Percentiles rank a stretch among this genome's conserved stretches.
These are phyloP conservation scores for Heliornis fulica DNA, from an alignment of 2,113 vertebrate genomes.

Conservation along the genomic window DNA sequence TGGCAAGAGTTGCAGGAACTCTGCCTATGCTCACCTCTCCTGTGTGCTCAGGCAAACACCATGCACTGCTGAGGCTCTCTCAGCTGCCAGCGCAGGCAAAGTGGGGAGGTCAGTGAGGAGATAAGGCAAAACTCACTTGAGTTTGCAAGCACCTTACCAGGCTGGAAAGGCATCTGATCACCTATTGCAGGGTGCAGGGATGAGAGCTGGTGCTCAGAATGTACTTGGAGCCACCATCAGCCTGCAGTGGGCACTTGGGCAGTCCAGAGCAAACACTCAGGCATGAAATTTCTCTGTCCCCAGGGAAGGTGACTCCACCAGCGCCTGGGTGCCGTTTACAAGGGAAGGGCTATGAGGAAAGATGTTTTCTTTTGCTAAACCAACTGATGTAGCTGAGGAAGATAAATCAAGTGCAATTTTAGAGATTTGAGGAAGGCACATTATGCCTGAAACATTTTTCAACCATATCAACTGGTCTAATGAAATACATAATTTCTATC, in stretches of 20 bases:
- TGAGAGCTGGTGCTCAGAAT: not conserved
- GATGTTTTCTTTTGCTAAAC: not conserved
- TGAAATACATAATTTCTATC: not conserved
- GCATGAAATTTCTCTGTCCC: not conserved
- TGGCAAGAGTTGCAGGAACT: not conserved
- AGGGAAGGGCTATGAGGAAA: not conserved
- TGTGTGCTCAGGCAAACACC: not conserved
- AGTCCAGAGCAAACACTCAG: not conserved
- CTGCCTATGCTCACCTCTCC: accelerated
- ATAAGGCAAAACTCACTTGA: not conserved
- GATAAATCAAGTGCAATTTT: not conserved
- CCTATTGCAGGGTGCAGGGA: not conserved
- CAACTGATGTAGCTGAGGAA: not conserved
- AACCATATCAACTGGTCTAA: not conserved
- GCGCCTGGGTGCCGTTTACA: not conserved
- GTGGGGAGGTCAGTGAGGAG: accelerated
- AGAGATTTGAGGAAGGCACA: not conserved
- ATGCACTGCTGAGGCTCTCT: accelerated
- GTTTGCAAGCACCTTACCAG: not conserved
- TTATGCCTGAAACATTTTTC: not conserved
- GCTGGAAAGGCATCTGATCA: not conserved
- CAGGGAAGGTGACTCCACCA: not conserved
- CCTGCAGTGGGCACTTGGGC: not conserved
- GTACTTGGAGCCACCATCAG: not conserved
- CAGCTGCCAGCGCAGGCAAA: accelerated